A percentile compares a stretch with the other conserved stretches of the same genome.
Evolutionary conservation across 64 coral and sea anemone genomes (phyloP).

Genomic region (Porites australiensis): DNA sequence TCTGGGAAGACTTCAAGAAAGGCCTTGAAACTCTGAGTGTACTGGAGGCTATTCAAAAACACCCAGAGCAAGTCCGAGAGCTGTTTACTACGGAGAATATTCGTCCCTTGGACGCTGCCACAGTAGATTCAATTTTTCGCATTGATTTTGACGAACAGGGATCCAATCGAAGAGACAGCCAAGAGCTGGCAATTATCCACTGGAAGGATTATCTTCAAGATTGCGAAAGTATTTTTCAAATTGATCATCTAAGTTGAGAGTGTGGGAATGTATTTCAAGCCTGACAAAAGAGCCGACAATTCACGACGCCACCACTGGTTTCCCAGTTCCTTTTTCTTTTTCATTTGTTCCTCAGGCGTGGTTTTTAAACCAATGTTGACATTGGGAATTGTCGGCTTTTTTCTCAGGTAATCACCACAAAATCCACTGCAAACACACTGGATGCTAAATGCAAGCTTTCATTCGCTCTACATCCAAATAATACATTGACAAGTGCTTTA

Average conservation of each 20-base stretch:
- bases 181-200: conserved; percentile 50
- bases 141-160: conserved; percentile 57
- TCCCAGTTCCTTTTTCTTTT: no score
- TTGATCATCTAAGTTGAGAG: not conserved
- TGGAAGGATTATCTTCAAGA: conserved; percentile 80
- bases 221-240: conserved; percentile 52
- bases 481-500: not conserved
- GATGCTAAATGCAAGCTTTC: not conserved
- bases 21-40: conserved; percentile 51
- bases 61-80: not conserved
- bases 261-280: not conserved
- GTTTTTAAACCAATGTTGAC: no score
- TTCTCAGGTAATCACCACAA: no score
- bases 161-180: conserved; percentile 29
- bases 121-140: conserved; percentile 34
- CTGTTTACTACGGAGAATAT: not conserved
- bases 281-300: no score
- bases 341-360: no score
- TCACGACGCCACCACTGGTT: no score
- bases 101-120: conserved; percentile 31
- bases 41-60: not conserved
- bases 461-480: conserved; percentile 13
- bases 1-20: conserved; percentile 31
- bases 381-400: no score
- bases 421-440: not conserved